Percentiles rank a stretch among this genome's conserved stretches.
Conservation (phyloP, 2,113 vertebrate genomes). For the Mastomys coucha region DNA sequence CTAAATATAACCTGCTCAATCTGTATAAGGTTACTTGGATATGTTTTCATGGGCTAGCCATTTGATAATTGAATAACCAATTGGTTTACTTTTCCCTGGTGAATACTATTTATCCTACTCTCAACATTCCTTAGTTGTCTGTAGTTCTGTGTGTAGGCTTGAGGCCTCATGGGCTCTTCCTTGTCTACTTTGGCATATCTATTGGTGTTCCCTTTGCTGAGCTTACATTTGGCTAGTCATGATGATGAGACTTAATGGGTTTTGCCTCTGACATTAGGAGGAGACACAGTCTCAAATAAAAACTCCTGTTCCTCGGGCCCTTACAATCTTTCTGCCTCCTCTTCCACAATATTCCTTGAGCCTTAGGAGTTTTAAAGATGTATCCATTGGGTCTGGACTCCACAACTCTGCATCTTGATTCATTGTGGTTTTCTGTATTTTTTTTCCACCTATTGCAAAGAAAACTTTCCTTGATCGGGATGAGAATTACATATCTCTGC, state of each 20-base stretch:
- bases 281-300: not conserved
- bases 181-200: not conserved
- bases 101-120: not conserved
- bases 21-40: not conserved
- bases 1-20: not conserved
- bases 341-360: not conserved
- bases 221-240: not conserved
- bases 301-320: not conserved
- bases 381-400: not conserved
- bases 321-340: not conserved
- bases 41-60: not conserved
- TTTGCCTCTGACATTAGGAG: not conserved
- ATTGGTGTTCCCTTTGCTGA: no score
- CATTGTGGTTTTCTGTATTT: not conserved
- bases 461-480: not conserved
- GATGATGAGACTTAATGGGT: not conserved
- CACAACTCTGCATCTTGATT: not conserved
- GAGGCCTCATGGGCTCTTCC: not conserved
- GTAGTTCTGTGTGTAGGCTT: not conserved
- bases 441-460: not conserved
- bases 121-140: not conserved
- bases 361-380: not conserved
- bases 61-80: not conserved
- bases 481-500: not conserved
- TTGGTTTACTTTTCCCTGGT: not conserved